Evolutionary conservation across 1,140 invertebrate species (phyloP), one percentile per base, ranked within the genome.

Genomic region (Colletes gigas): DNA sequence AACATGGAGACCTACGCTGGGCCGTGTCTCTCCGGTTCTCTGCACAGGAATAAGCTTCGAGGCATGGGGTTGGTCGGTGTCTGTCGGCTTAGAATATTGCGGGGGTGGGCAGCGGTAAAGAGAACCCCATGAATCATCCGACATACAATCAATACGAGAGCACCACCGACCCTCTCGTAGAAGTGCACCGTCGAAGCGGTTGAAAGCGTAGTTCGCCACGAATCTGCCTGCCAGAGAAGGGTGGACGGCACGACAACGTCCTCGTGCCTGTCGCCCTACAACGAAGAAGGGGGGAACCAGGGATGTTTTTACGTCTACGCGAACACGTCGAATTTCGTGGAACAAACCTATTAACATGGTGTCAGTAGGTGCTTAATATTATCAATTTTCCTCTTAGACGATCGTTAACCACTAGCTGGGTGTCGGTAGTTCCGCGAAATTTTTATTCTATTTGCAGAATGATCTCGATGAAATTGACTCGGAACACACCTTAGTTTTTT

Each of bases 91-190:
- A 89, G 89, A 90, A 90, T 89, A 90, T 88, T 83, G 88, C 81
- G 83, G 85, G 81, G 87, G 88, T 83, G 85, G 85, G 63, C 60
- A 74, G 39, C 60, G 59, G 14, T 60, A 67, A 41, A 86, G 78
- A 83, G 80, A 84, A 67, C 88, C 78, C 88, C 89, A 90, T 91
- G 90, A 91, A 91, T 91, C 90, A 91, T 91, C 90, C 88, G 82
- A 86, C 86, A 73, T 86, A 86, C 84, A 91, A 91, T 91, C 90
- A 89, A 90, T 90, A 90, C 89, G 83, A 89, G 82, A 85, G 87
- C 85, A 74, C 65, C 71, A 81, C 79, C 89, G 70, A 79, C 77
- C 77, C 77, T 73, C 39, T 50, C 83, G 83, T 83, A 54, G 55
- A 50, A 19, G 66, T 75, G 62, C 74, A 78, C 62, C 83, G 77